Evolutionary conservation across 2,113 vertebrate genomes (phyloP).

Genomic region (Pipa parva): DNA sequence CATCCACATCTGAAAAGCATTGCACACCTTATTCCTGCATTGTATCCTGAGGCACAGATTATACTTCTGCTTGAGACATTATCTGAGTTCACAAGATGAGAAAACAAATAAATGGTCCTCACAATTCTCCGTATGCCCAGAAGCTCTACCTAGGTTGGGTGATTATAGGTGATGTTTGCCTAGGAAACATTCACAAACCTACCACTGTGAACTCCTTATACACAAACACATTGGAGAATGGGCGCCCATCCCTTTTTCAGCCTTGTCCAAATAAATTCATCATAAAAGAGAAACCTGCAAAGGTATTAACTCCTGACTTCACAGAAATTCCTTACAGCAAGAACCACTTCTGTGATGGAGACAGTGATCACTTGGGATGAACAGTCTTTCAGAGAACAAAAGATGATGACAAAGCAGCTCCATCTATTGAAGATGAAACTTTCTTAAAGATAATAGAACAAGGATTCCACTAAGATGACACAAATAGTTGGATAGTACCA

Average conservation of each 20-base stretch:
- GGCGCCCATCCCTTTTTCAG: neutral
- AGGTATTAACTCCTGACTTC: neutral
- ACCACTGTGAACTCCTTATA: neutral
- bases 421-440: neutral
- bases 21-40: neutral
- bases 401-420: neutral
- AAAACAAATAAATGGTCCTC: neutral
- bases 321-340: neutral
- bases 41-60: neutral
- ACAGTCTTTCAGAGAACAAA: neutral
- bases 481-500: neutral
- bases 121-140: neutral
- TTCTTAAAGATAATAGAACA: neutral
- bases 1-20: neutral
- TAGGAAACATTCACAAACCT: neutral
- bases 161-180: slow-evolving; percentile 7
- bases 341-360: neutral
- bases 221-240: neutral
- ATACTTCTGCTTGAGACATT: neutral
- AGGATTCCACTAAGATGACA: neutral
- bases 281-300: neutral
- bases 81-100: neutral
- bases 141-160: neutral
- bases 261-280: neutral
- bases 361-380: neutral